Evolutionary conservation across 2,113 vertebrate species (phyloP), one percentile per base, ranked within the genome.

Genomic region (Dendropsophus ebraccatus): DNA sequence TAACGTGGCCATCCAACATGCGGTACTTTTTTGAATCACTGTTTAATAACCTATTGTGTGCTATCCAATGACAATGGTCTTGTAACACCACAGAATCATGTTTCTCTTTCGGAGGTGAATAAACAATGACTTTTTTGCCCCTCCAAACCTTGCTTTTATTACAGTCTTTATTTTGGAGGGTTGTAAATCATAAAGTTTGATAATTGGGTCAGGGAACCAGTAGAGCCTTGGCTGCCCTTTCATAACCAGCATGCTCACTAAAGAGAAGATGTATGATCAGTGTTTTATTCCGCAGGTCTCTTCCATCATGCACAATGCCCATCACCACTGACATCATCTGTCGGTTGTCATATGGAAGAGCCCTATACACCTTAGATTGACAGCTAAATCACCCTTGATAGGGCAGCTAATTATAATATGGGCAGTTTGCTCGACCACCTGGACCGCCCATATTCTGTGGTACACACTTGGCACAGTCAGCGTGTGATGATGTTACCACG

Each of bases 221-320:
- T 45, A 30, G 11, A 32, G 8, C 58, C 65, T 49, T 81, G 37
- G 60, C 41, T 81, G 79, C 10, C 37, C 54, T 45, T 60, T 41
- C 54, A 23, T 58, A 80, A 41, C 13, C 32, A n/a, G 54, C 54
- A 60, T 12, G 54, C 14, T 49, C 10, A 82, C 17, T 67, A 21
- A 21, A 32, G 16, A 82, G 47, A 32, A 69, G n/a, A 82, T 69
- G 21, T 62, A 81, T 25, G 37, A 81, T 35, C 41, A 52, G 47
- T 1, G n/a, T 82, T 82, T 82, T 8, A 82, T 69, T 49, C 52
- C 41, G 52, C 41, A 62, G 28, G 41, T 35, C 25, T 32, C n/a
- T n/a, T n/a, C n/a, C n/a, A n/a, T n/a, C n/a, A n/a, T n/a, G n/a
- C n/a, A n/a, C n/a, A n/a, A n/a, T n/a, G n/a, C n/a, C n/a, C n/a